Percentiles rank a stretch among this genome's conserved stretches.
Conservation (phyloP, 2,888 invertebrate species). For the Nomada goodeniana region DNA sequence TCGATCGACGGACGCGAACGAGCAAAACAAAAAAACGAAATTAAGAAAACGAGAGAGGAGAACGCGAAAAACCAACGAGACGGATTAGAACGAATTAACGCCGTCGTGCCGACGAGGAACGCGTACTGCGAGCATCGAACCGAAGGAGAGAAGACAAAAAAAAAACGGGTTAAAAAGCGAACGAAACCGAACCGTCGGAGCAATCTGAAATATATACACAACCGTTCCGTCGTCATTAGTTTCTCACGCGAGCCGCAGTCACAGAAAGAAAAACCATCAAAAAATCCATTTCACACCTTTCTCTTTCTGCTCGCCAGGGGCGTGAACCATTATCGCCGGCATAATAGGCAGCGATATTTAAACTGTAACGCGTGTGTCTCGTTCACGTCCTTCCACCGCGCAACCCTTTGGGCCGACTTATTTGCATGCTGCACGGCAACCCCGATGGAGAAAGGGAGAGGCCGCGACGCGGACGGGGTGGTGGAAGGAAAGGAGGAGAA, state of each 20-base stretch:
- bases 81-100: background rate
- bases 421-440: slow-evolving; percentile 75
- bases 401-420: slow-evolving; percentile 80
- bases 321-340: slow-evolving; percentile 80
- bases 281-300: slow-evolving; percentile 62
- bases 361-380: slow-evolving; percentile 78
- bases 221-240: slow-evolving; percentile 14
- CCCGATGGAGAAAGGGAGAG: background rate
- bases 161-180: background rate
- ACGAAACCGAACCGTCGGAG: slow-evolving; percentile 7
- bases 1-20: no score
- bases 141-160: no score
- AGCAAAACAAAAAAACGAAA: no score
- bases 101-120: background rate
- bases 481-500: background rate
- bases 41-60: background rate
- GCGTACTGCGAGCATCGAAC: background rate
- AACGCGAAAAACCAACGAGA: background rate
- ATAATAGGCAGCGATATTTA: slow-evolving; percentile 83
- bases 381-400: slow-evolving; percentile 23
- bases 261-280: slow-evolving; percentile 43
- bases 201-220: background rate
- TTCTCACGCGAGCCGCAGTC: slow-evolving; percentile 45
- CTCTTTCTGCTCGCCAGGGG: slow-evolving; percentile 68
- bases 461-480: background rate